Percentiles rank a stretch among this genome's conserved stretches.
phyloP scores from a whole-genome alignment of 1,140 invertebrate genomes.

The Drosophila ercepeae region DNA sequence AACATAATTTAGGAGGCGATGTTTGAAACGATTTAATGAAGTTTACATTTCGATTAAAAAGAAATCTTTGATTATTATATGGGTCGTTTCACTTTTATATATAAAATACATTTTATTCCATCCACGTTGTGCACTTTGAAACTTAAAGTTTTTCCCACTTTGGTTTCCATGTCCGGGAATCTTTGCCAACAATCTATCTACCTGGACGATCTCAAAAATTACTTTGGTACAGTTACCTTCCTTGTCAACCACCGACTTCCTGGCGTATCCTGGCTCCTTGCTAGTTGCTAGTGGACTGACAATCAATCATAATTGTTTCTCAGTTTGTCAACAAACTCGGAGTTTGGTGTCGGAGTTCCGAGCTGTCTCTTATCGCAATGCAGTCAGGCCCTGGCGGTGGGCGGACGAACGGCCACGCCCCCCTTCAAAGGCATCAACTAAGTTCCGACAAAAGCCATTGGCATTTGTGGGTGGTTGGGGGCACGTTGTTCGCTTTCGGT shows the following conservation, averaged over 20 bases:
- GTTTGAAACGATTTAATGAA: too few relatives aligned
- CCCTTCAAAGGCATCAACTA: slow-evolving; percentile 20
- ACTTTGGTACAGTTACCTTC: slow-evolving; percentile 17
- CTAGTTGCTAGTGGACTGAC: slow-evolving; percentile 46
- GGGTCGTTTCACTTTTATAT: too few relatives aligned
- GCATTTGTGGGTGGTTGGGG: slow-evolving; percentile 41
- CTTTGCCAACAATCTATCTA: slow-evolving; percentile 15
- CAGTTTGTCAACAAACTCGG: slow-evolving; percentile 74
- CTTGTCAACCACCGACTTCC: slow-evolving; percentile 31
- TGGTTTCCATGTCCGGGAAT: slow-evolving; percentile 13
- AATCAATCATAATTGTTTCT: slow-evolving; percentile 80
- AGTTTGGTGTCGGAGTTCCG: slow-evolving; percentile 50
- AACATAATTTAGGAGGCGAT: too few relatives aligned
- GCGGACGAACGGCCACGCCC: slow-evolving; percentile 23
- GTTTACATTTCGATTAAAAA: too few relatives aligned
- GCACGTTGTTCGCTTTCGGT: slow-evolving; percentile 36
- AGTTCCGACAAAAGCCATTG: slow-evolving; percentile 66
- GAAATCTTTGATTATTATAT: too few relatives aligned
- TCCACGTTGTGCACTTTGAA: slow-evolving; percentile 4
- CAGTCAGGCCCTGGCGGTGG: slow-evolving; percentile 36
- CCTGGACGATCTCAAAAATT: slow-evolving; percentile 30
- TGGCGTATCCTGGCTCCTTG: slow-evolving; percentile 19
- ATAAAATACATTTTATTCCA: slow-evolving; percentile 1
- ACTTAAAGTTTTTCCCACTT: slow-evolving; percentile 29
- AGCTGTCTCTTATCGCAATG: slow-evolving; percentile 65